Evolutionary conservation across 2,888 invertebrate genomes (phyloP), one percentile per base, ranked within the genome.

Genomic region (Tiliacea aurago): DNA sequence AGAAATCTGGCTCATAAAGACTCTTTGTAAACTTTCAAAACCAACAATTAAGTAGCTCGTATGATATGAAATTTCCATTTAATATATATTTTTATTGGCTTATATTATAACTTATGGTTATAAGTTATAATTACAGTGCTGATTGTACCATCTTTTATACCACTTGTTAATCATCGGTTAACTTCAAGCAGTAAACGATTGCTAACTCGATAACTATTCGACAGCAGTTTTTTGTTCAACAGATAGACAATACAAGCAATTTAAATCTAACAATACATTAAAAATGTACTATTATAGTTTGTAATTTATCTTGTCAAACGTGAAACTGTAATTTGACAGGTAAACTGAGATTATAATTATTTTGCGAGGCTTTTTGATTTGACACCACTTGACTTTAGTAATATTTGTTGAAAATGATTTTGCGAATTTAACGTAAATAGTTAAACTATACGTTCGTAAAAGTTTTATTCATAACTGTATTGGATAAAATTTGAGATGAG

Each of bases 291-390:
- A 45, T 55, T 62, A 63, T 33, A 55, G 10, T 20, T 33, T 53
- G 28, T 61, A 72, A 82, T 84, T 80, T 64, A 82, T 72, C 85
- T 70, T 78, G 71, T 84, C 79, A 68, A 65, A 78, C 51, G 58
- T 10, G 15, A 76, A 79, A 76, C 76, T 78, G 70, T 84, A 76
- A 76, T 80, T 78, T 78, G 75, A 84, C 63, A 51, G 63, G 20
- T 77, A 33, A 72, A 74, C 67, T 64, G 55, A 71, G 76, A 70
- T 72, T 71, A 67, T 59, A 81, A 81, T 82, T 73, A 71, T 79
- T 80, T 83, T 61, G 61, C 76, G 47, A 71, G 15, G 41, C 37
- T 51, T 45, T 62, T 45, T 37, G 43, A 11, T 43, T 65, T 61
- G 55, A 53, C 23, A 53, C 53, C 51, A 28, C 41, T 77, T 58